Evolutionary conservation across 2,888 invertebrate species (phyloP).

Genomic region (Coelinius sp.): DNA sequence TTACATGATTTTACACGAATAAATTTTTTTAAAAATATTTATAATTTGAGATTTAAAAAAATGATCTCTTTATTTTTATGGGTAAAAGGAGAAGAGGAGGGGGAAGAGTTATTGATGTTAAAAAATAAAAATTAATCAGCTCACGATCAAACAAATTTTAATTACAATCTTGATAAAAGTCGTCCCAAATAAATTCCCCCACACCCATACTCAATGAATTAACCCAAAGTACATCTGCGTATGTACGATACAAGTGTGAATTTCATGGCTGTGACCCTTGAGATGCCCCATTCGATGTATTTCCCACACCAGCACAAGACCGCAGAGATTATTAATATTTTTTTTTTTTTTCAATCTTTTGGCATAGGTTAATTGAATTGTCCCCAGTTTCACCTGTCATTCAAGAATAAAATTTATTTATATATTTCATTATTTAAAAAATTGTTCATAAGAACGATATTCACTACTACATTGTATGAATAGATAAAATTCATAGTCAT

Average conservation of each 20-base stretch:
- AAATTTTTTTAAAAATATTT: no score
- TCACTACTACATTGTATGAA: not conserved
- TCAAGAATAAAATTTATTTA: slow-evolving; percentile 26
- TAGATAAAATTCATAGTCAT: not conserved
- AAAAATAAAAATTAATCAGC: not conserved
- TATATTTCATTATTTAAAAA: not conserved
- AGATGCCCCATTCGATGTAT: slow-evolving; percentile 24
- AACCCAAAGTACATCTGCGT: no score
- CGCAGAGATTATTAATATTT: no score
- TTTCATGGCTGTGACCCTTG: slow-evolving; percentile 27
- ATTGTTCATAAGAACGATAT: not conserved
- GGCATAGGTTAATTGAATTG: slow-evolving; percentile 35
- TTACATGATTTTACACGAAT: no score
- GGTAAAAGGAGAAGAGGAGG: no score
- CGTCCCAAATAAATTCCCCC: not conserved
- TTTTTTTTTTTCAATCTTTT: no score
- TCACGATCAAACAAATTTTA: not conserved
- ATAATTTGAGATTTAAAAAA: no score
- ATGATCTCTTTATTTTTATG: no score
- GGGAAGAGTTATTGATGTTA: no score
- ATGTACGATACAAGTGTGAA: not conserved
- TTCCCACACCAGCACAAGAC: no score
- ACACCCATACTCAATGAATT: not conserved
- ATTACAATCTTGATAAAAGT: not conserved
- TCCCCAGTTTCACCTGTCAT: slow-evolving; percentile 33